A percentile compares a stretch with the other conserved stretches of the same genome.
Evolutionary conservation across 1,140 invertebrate species (phyloP).

Genomic region (Ephestia elutella): DNA sequence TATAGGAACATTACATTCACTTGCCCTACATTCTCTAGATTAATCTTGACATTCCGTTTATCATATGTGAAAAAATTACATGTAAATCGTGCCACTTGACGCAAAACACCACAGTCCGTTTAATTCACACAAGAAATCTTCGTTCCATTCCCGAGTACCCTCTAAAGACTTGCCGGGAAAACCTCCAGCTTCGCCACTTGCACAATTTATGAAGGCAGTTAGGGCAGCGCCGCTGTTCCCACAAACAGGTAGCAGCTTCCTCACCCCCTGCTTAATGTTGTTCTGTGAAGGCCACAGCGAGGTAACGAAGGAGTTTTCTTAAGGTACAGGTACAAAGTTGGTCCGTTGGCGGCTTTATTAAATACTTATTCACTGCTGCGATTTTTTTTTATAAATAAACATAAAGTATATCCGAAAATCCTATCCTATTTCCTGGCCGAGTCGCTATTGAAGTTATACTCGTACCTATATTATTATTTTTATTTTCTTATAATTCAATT

Average conservation of each 20-base stretch:
- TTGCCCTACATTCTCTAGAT: no score
- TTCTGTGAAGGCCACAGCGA: no score
- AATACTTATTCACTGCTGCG: no score
- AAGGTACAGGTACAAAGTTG: no score
- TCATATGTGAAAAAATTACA: conserved; percentile 18
- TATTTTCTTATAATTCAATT: no score
- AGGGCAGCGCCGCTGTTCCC: conserved; percentile 25
- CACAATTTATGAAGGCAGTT: conserved; percentile 49
- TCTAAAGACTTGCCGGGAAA: conserved; percentile 43
- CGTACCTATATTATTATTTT: no score
- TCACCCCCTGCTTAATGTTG: conserved; percentile 4
- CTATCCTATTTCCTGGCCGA: no score
- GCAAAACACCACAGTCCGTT: conserved; percentile 17
- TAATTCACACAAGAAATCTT: conserved; percentile 42
- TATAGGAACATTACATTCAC: no score
- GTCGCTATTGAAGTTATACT: no score
- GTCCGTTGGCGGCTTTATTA: no score
- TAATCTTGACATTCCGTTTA: neutral
- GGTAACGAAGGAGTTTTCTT: neutral
- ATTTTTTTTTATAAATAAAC: no score
- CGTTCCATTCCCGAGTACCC: conserved; percentile 35
- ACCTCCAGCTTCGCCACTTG: conserved; percentile 37
- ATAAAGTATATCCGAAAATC: no score
- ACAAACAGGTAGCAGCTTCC: conserved; percentile 28
- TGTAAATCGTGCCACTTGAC: neutral